These are phyloP conservation scores for Holcopasites calliopsidis DNA, from an alignment of 1,140 invertebrate species.

Conservation along the genomic window DNA sequence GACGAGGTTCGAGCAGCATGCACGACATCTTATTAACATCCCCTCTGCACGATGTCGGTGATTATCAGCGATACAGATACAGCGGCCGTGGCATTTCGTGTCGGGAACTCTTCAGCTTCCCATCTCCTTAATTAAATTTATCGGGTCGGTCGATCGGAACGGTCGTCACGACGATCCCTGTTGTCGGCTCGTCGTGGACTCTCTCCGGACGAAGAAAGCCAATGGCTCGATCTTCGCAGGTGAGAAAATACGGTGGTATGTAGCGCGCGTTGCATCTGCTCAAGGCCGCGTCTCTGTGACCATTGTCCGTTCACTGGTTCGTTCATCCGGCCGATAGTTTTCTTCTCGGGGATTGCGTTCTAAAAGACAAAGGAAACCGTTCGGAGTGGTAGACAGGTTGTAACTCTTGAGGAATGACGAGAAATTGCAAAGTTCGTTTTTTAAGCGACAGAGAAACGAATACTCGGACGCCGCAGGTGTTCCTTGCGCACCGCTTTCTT, in stretches of 20 bases:
- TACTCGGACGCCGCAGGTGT: not conserved
- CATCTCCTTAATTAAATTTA: constrained; percentile 56
- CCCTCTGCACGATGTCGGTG: constrained; percentile 28
- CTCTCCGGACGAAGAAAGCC: not conserved
- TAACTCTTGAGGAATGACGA: constrained; percentile 18
- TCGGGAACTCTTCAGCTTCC: constrained; percentile 43
- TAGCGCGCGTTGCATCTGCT: constrained; percentile 30
- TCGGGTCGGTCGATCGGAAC: constrained; percentile 50
- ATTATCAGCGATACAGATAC: constrained; percentile 47
- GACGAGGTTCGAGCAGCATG: not conserved
- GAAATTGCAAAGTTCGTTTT: constrained; percentile 30
- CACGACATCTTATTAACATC: constrained; percentile 47
- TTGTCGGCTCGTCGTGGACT: constrained; percentile 29
- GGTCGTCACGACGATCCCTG: constrained; percentile 31
- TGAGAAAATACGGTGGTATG: constrained; percentile 54
- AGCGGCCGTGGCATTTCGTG: constrained; percentile 33
- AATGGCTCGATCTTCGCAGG: constrained; percentile 45
- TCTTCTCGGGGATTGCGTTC: constrained; percentile 16
- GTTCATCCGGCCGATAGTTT: constrained; percentile 40
- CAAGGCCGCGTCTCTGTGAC: constrained; percentile 49
- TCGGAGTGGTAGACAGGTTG: not conserved
- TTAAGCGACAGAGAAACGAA: constrained; percentile 8
- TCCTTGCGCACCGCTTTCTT: not conserved
- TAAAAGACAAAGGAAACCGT: no score
- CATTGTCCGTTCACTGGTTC: constrained; percentile 33